Evolutionary conservation across 1,140 invertebrate species (phyloP).

Genomic region (Drosophila obscura): DNA sequence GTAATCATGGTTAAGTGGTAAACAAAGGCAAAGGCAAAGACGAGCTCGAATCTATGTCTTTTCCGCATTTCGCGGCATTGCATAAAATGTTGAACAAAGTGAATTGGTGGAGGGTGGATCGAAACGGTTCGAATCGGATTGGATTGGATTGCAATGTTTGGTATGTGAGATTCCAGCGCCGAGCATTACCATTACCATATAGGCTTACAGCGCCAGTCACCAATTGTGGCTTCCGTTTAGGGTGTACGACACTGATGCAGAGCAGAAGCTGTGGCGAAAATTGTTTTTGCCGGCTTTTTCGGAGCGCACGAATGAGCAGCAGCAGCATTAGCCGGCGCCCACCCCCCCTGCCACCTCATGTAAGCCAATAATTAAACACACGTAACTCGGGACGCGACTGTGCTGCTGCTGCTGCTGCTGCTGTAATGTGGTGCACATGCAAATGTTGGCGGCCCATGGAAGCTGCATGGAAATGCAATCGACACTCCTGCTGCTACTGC

Average conservation of each 20-base stretch:
- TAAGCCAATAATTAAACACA: slow-evolving; percentile 66
- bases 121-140: slow-evolving; percentile 24
- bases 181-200: slow-evolving; percentile 31
- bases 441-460: slow-evolving; percentile 60
- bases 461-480: slow-evolving; percentile 61
- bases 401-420: slow-evolving; percentile 22
- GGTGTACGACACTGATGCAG: slow-evolving; percentile 28
- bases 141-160: slow-evolving; percentile 2
- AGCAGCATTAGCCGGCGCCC: slow-evolving; percentile 30
- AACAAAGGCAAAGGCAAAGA: no score
- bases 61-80: slow-evolving; percentile 59
- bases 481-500: slow-evolving; percentile 50
- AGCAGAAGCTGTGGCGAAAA: slow-evolving; percentile 57
- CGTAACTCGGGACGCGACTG: slow-evolving; percentile 50
- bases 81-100: slow-evolving; percentile 58
- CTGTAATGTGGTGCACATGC: slow-evolving; percentile 48
- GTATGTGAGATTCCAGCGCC: slow-evolving; percentile 42
- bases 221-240: slow-evolving; percentile 49
- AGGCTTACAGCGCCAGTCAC: slow-evolving; percentile 44
- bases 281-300: slow-evolving; percentile 61
- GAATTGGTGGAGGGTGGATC: slow-evolving; percentile 15
- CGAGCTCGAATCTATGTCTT: slow-evolving; percentile 55
- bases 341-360: background rate
- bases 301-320: slow-evolving; percentile 56
- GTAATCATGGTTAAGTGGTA: slow-evolving; percentile 44